These are phyloP conservation scores for Muschampia plurimacula DNA, from an alignment of 2,888 invertebrate genomes.

Conservation along the genomic window DNA sequence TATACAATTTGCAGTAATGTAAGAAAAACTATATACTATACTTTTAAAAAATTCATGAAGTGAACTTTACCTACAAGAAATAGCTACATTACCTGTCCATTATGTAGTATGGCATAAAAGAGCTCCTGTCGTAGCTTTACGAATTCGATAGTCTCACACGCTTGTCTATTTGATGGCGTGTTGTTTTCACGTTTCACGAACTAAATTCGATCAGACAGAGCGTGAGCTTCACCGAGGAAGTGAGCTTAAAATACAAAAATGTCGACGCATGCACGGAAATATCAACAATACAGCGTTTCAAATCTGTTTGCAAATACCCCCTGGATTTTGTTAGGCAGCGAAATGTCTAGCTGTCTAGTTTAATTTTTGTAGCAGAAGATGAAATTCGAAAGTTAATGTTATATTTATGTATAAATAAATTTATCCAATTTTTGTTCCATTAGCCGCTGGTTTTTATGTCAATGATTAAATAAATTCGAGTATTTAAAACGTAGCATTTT, in stretches of 20 bases:
- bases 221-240: constrained; percentile 55
- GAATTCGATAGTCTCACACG: background rate
- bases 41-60: background rate
- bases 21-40: no score
- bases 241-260: constrained; percentile 58
- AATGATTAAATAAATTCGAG: no score
- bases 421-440: no score
- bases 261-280: constrained; percentile 35
- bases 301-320: constrained; percentile 23
- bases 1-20: no score
- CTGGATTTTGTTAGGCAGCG: constrained; percentile 5
- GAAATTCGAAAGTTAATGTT: background rate
- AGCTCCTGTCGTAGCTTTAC: background rate
- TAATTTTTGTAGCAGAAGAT: constrained; percentile 1
- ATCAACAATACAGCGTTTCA: constrained; percentile 31
- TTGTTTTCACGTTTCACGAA: constrained; percentile 51
- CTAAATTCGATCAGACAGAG: constrained; percentile 55
- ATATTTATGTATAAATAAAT: no score
- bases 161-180: constrained; percentile 37
- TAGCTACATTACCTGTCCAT: background rate
- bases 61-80: background rate
- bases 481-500: no score
- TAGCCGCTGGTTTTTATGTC: no score
- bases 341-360: background rate
- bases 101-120: background rate